Base-by-base conservation (phyloP, 2,113 vertebrate species). In the Hoplias malabaricus region DNA sequence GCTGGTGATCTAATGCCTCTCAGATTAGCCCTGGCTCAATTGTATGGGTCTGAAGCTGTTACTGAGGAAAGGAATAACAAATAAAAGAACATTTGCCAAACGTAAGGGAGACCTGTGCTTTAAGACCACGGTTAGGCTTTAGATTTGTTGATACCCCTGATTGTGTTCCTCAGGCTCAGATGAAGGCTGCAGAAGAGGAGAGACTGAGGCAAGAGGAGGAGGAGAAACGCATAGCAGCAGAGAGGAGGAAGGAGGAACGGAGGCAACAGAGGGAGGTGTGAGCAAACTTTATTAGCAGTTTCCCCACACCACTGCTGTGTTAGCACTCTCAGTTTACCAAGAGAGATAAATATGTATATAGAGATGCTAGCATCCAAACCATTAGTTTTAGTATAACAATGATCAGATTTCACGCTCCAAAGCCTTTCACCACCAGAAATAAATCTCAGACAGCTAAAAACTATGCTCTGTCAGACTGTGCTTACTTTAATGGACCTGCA, bases 171-270 rank as follows among this genome's bases (percentile, higher is more conserved):
- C 75, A 98, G 96, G 94, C 92, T 23, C 92, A 93, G 83, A 83
- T 95, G 86, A 93, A 94, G 82, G 94, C 93, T 13, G 92, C 93
- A 19, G 94, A 94, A 77, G 95, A 96, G 82, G 93, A 92, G 73
- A 91, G 59, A 77, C 86, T 86, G 79, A 92, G 75, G 77, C 91
- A 90, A 79, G 93, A 94, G 75, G 92, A 93, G 0, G 90, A 95
- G 84, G 93, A 97, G 86, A 98, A 92, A 76, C 79, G 83, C 46
- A 88, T 85, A 75, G 91, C 87, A 25, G 83, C 84, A 14, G 86
- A 95, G 78, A 94, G 85, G 81, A 93, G 74, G 53, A 91, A 48
- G 23, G 94, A 96, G 85, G 93, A 98, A 76, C 95, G 83, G 84
- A 93, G 88, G 81, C 86, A 90, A 74, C 91, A 93, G 84, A 94